phyloP scores from a whole-genome alignment of 2,113 vertebrate species.

The Lophura nycthemera region DNA sequence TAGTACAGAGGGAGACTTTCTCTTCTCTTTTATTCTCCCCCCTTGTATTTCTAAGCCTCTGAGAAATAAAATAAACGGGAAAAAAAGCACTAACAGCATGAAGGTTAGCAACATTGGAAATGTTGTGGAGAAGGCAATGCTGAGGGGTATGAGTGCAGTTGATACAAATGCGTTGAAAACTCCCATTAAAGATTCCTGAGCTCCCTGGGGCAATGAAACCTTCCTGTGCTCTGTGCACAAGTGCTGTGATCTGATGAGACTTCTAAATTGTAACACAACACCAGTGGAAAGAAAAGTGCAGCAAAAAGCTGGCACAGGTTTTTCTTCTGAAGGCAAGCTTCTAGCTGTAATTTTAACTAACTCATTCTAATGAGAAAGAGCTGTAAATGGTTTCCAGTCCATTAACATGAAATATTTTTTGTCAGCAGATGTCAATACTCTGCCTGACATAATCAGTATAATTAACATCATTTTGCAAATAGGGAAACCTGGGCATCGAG shows the following conservation, averaged over 20 bases:
- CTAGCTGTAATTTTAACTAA: background rate
- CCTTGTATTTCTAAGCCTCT: background rate
- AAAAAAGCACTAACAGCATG: background rate
- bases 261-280: background rate
- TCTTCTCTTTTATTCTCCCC: background rate
- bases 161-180: background rate
- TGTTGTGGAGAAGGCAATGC: background rate
- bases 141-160: background rate
- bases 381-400: background rate
- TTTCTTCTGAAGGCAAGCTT: background rate
- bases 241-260: background rate
- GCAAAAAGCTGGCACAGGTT: background rate
- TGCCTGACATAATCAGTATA: background rate
- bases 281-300: background rate
- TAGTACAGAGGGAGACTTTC: background rate
- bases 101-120: background rate
- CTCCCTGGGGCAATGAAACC: background rate
- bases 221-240: background rate
- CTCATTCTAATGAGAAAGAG: background rate
- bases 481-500: background rate
- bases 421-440: background rate
- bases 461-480: background rate
- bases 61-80: background rate
- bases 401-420: background rate
- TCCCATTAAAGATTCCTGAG: background rate